Evolutionary conservation across 1,140 invertebrate genomes (phyloP), one percentile per base, ranked within the genome.

Genomic region (Atta texana): DNA sequence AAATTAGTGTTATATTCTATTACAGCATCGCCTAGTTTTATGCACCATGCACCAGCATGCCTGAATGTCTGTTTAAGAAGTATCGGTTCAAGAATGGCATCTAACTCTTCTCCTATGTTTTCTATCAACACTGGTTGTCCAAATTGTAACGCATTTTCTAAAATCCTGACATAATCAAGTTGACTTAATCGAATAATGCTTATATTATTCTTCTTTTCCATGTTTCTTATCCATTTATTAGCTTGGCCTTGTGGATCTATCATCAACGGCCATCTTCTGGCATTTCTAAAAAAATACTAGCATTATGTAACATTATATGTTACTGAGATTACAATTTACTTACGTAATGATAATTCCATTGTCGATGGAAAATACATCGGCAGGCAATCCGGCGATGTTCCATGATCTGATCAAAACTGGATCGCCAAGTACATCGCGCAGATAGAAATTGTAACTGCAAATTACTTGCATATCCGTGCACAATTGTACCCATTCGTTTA

Each of bases 201-300:
- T 34, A 99, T 94, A 94, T 98, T 98, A 86, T 98, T 98, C 18
- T 97, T 96, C 91, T 98, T 98, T 94, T 99, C 98, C 97, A 98
- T 97, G 93, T 98, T 99, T 95, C 98, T 99, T 6, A 99, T 96
- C 98, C 98, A 99, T 93, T 98, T 98, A 89, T 98, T 99, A 0
- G 98, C 98, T 95, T 99, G 98, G 10, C 97, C 97, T 95, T 99
- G 98, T 0, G 98, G 98, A 95, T 99, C 99, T 91, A 99, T 99
- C 97, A 99, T 98, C 21, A 99, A 93, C 0, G 98, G 98, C 97
- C 98, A 98, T 88, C 98, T 96, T 86, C 98, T 96, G 5, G 98
- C 96, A 93, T 97, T 97, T 93, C 97, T 98, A 72, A 31, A 89
- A 61, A 14, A 21, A 51, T 24, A 44, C 12, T 14, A 10, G 3